Evolutionary conservation across 2,113 vertebrate genomes (phyloP).

Genomic region (Rattus norvegicus): GRCr8 NC_086025.1:131578501-131579000

Average conservation of each 20-base stretch:
- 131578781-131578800: constrained; percentile 41
- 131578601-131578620: neutral
- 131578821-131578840: neutral
- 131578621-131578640: neutral
- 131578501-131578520: neutral
- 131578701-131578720: constrained; percentile 5
- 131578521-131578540: neutral
- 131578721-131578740: constrained; percentile 27
- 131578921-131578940: constrained; percentile 98
- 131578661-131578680: neutral
- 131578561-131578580: neutral
- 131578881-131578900: constrained; percentile 97
- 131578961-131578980: constrained; percentile 60
- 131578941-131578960: constrained; percentile 93
- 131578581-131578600: neutral
- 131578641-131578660: neutral
- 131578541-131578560: too few species aligned
- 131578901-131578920: constrained; percentile 99
- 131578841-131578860: constrained; percentile 49
- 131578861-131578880: constrained; percentile 1
- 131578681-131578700: neutral
- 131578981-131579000: constrained; percentile 40
- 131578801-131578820: neutral
- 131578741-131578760: neutral
- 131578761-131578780: constrained; percentile 30